Conservation (phyloP, 2,888 invertebrate species). For the Meta bourneti region DNA sequence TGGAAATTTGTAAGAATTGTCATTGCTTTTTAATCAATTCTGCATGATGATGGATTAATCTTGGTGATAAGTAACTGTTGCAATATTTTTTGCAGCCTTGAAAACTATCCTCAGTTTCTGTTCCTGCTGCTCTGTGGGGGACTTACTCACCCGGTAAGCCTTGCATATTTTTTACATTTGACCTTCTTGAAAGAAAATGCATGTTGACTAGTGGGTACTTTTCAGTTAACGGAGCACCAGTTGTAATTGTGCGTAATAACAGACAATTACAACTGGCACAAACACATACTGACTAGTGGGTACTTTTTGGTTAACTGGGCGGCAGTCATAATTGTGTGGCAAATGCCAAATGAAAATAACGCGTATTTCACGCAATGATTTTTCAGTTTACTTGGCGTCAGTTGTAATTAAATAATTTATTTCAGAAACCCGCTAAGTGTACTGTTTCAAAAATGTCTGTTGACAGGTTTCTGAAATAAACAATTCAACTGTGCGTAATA, state of each 20-base stretch:
- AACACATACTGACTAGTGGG: too few species aligned
- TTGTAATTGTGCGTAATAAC: background rate
- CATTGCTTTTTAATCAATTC: background rate
- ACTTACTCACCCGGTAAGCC: constrained; percentile 61
- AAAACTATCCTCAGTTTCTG: constrained; percentile 73
- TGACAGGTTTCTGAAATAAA: too few species aligned
- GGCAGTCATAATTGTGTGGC: too few species aligned
- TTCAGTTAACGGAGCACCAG: background rate
- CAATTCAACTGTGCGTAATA: too few species aligned
- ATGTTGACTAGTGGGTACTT: constrained; percentile 10
- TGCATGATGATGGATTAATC: background rate
- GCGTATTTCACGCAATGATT: too few species aligned
- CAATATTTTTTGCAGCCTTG: constrained; percentile 51
- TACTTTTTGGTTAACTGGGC: too few species aligned
- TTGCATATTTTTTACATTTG: background rate
- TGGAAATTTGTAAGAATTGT: constrained; percentile 82
- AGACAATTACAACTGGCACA: background rate
- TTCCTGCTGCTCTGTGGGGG: constrained; percentile 61
- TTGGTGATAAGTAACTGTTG: background rate
- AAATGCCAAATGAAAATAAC: too few species aligned
- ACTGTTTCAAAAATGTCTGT: too few species aligned
- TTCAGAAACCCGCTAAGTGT: too few species aligned
- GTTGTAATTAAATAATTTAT: too few species aligned
- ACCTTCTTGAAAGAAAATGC: background rate
- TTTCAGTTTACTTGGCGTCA: too few species aligned